Evolutionary conservation across 2,113 vertebrate genomes (phyloP).

Genomic region (Pipa parva): DNA sequence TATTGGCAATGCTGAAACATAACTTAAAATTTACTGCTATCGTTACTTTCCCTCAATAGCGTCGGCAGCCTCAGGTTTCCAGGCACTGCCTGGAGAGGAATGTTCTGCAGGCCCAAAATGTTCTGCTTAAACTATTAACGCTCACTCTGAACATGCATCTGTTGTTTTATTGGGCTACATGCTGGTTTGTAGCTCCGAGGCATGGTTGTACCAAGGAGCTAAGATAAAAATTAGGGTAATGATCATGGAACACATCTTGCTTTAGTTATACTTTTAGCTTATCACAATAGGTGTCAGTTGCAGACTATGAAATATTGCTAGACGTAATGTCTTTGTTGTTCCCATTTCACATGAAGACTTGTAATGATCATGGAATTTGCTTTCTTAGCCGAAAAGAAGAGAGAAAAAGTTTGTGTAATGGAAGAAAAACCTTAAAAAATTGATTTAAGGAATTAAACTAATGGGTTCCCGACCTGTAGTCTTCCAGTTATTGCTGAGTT

Average conservation of each 20-base stretch:
- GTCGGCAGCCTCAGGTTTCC: slow-evolving; percentile 2
- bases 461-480: too few relatives aligned
- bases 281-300: slow-evolving; percentile 27
- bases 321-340: slow-evolving; percentile 16
- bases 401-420: too few relatives aligned
- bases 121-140: slow-evolving; percentile 16
- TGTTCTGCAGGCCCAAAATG: slow-evolving; percentile 27
- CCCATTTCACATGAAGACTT: background rate
- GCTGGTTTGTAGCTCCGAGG: slow-evolving; percentile 36
- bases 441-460: too few relatives aligned
- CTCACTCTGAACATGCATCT: slow-evolving; percentile 14
- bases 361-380: too few relatives aligned
- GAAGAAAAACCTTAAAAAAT: too few relatives aligned
- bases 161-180: slow-evolving; percentile 31
- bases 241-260: slow-evolving; percentile 8
- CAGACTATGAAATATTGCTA: slow-evolving; percentile 25
- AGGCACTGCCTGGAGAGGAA: slow-evolving; percentile 8
- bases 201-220: slow-evolving; percentile 19
- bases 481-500: too few relatives aligned
- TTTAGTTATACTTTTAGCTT: slow-evolving; percentile 28
- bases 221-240: slow-evolving; percentile 28
- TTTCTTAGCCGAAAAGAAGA: too few relatives aligned
- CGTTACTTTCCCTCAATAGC: background rate
- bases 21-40: slow-evolving; percentile 5
- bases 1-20: slow-evolving; percentile 50